These are phyloP conservation scores for Drosophila repletoides DNA, from an alignment of 1,140 invertebrate genomes.

Conservation along the genomic window DNA sequence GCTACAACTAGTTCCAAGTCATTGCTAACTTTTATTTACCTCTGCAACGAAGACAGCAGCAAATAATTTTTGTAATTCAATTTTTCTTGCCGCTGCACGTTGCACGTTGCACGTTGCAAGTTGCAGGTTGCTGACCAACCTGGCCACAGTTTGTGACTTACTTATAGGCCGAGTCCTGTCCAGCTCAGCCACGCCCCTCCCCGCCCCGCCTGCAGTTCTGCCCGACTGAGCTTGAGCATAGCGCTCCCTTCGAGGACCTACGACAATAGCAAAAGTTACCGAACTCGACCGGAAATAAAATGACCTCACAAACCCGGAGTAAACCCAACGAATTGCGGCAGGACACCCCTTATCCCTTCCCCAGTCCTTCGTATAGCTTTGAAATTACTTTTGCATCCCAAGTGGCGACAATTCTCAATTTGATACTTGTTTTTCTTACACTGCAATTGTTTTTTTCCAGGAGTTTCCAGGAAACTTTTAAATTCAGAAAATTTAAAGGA, in stretches of 20 bases:
- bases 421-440: neutral
- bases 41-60: slow-evolving; percentile 22
- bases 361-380: too few relatives aligned
- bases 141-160: slow-evolving; percentile 35
- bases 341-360: slow-evolving; percentile 6
- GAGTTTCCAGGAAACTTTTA: too few relatives aligned
- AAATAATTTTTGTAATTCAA: slow-evolving; percentile 76
- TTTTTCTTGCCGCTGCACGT: slow-evolving; percentile 59
- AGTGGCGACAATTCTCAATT: slow-evolving; percentile 26
- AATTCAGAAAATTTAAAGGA: too few relatives aligned
- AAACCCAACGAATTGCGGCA: slow-evolving; percentile 44
- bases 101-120: slow-evolving; percentile 14
- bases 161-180: slow-evolving; percentile 16
- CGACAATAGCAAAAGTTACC: slow-evolving; percentile 70
- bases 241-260: slow-evolving; percentile 63
- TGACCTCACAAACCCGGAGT: slow-evolving; percentile 6
- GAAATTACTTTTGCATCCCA: slow-evolving; percentile 31
- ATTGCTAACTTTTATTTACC: slow-evolving; percentile 32
- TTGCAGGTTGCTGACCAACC: slow-evolving; percentile 41
- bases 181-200: too few relatives aligned
- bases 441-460: neutral
- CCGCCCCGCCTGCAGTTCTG: too few relatives aligned
- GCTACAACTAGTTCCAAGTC: slow-evolving; percentile 63
- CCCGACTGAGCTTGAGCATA: slow-evolving; percentile 39
- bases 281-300: slow-evolving; percentile 47